Evolutionary conservation across 35 echinoderm and acorn worm genomes (phyloP).

Genomic region (Apostichopus parvimensis): DNA sequence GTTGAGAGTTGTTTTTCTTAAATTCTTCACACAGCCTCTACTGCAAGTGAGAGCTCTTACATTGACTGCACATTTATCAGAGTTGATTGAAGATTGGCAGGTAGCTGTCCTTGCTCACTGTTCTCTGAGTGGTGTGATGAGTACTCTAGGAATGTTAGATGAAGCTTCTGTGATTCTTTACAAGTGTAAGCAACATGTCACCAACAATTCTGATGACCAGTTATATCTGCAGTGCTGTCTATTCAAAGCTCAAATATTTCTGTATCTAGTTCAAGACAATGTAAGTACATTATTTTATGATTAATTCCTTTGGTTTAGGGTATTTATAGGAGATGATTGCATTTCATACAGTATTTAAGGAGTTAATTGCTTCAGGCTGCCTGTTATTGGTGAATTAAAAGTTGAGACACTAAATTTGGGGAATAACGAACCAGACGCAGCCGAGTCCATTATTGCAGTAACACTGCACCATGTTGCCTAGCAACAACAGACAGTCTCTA

Average conservation of each 20-base stretch:
- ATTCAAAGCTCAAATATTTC: not conserved
- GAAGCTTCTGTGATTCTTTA: conserved; percentile 17
- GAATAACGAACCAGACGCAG: no score
- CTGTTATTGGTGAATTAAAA: no score
- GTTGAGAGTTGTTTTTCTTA: no score
- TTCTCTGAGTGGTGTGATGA: conserved; percentile 35
- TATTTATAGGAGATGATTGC: no score
- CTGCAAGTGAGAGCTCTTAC: conserved; percentile 53
- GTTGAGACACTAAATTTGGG: no score
- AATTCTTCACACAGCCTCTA: conserved; percentile 26
- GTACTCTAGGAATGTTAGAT: conserved; percentile 6
- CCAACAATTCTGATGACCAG: not conserved
- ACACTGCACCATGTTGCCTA: no score
- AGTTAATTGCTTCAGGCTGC: no score
- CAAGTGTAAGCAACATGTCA: not conserved
- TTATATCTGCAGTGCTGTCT: conserved; percentile 1
- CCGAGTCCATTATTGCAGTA: no score
- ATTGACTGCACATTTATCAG: conserved; percentile 15
- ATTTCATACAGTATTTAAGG: no score
- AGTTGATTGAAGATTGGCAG: not conserved
- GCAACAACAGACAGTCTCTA: no score
- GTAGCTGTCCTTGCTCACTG: conserved; percentile 26
- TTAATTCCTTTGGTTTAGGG: no score
- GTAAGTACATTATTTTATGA: not conserved
- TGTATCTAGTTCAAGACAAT: not conserved